phyloP scores from a whole-genome alignment of 2,113 vertebrate species.

The Prochilodus magdalenae region DNA sequence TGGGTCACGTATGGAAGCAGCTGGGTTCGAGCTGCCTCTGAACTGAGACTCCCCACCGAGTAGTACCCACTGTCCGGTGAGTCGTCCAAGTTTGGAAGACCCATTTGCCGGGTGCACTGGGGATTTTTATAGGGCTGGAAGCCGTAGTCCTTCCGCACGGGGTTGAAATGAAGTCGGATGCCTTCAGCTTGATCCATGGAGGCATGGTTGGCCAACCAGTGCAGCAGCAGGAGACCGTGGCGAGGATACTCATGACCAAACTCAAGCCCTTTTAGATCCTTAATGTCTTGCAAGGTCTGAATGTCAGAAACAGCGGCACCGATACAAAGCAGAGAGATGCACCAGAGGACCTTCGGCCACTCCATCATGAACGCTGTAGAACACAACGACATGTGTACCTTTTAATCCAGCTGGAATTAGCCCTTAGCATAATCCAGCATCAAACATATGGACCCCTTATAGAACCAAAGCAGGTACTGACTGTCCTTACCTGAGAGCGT shows the following conservation, averaged over 20 bases:
- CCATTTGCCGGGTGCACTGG: not conserved
- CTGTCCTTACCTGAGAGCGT: not conserved
- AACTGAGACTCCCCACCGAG: slow-evolving; percentile 35
- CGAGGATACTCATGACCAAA: slow-evolving; percentile 27
- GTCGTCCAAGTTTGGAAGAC: not conserved
- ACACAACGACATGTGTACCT: not conserved
- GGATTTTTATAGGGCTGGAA: not conserved
- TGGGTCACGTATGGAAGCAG: slow-evolving; percentile 38
- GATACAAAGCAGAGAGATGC: not conserved
- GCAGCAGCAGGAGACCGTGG: slow-evolving; percentile 42
- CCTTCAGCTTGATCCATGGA: not conserved
- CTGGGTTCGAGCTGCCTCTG: not conserved
- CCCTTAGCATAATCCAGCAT: no score
- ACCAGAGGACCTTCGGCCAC: not conserved
- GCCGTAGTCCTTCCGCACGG: slow-evolving; percentile 28
- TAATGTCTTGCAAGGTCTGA: slow-evolving; percentile 6
- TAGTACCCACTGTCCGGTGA: not conserved
- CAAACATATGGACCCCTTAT: no score
- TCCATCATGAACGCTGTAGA: slow-evolving; percentile 16
- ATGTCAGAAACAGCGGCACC: not conserved
- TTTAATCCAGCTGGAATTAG: no score
- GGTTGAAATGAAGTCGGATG: slow-evolving; percentile 11
- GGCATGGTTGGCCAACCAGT: slow-evolving; percentile 30
- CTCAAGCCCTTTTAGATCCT: slow-evolving; percentile 4
- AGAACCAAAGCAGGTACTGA: not conserved